Evolutionary conservation across 2,888 invertebrate species (phyloP).

Genomic region (Drosophila diplacantha): DNA sequence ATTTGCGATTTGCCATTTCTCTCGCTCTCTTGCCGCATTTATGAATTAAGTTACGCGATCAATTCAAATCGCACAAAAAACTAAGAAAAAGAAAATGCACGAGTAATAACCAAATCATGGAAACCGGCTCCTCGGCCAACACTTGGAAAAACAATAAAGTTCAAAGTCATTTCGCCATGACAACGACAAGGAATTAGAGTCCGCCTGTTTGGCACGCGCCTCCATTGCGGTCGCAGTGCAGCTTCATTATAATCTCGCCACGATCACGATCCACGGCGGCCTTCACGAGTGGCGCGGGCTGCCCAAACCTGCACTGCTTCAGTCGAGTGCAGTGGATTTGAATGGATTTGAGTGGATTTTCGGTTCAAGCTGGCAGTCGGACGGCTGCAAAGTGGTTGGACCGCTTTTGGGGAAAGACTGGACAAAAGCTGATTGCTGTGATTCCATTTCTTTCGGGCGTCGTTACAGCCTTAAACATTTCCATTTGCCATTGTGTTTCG

Average conservation of each 20-base stretch:
- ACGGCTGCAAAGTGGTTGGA: slow-evolving; percentile 53
- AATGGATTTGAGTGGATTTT: slow-evolving; percentile 15
- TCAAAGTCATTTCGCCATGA: slow-evolving; percentile 67
- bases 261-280: slow-evolving; percentile 60
- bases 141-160: slow-evolving; percentile 64
- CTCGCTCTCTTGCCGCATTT: slow-evolving; percentile 53
- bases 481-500: slow-evolving; percentile 28
- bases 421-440: slow-evolving; percentile 52
- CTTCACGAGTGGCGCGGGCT: slow-evolving; percentile 54
- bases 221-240: slow-evolving; percentile 27
- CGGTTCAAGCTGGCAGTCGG: not conserved
- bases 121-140: slow-evolving; percentile 51
- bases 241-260: slow-evolving; percentile 43
- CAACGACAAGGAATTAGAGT: slow-evolving; percentile 39
- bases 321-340: slow-evolving; percentile 12
- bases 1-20: slow-evolving; percentile 23
- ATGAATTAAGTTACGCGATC: slow-evolving; percentile 71
- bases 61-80: slow-evolving; percentile 45
- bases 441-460: slow-evolving; percentile 21
- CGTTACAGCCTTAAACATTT: slow-evolving; percentile 32
- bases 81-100: slow-evolving; percentile 22
- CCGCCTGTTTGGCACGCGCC: slow-evolving; percentile 31
- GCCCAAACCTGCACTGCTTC: slow-evolving; percentile 40
- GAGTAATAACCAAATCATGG: slow-evolving; percentile 38
- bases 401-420: slow-evolving; percentile 40